Evolutionary conservation across 1,140 invertebrate species (phyloP), one percentile per base, ranked within the genome.

Genomic region (Ips typographus): DNA sequence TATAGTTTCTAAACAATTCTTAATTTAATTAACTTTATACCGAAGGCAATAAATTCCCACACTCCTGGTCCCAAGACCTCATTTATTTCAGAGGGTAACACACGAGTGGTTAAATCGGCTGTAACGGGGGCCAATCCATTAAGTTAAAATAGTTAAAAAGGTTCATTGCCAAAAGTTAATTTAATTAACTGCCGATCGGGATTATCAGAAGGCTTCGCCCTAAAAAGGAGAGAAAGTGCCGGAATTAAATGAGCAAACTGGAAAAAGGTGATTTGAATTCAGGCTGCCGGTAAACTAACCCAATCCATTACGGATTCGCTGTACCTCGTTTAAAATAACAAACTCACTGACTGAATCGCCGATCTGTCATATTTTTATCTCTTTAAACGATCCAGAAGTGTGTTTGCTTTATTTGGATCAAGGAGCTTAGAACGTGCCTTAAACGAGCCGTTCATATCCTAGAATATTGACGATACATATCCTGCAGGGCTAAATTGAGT

Each of bases 101-200:
- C 53, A 56, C 53, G 53, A 56, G 53, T 56, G 53, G 53, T 56
- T 56, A 56, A 56, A 56, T n/a, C 53, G 53, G 53, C 53, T 7
- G 53, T 36, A 56, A 37, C 53, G 38, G 53, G 53, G 22, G 53
- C 53, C 39, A 56, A 56, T 56, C 53, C 53, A 7, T n/a, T 38
- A n/a, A 56, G 53, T 36, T 56, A 56, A 56, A 56, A 56, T 56
- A 56, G 53, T 56, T 56, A 36, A 56, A 56, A 56, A 56, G 53
- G 53, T 56, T 56, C 39, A 56, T 56, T 56, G 7, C 39, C 53
- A 56, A 22, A 56, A 56, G 53, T 56, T 56, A 56, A 56, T 56
- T 56, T 56, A 56, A 56, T 56, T 56, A 56, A 56, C 53, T 56
- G 53, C 53, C 53, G 38, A 56, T 56, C 53, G 53, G 53, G 53